phyloP scores from a whole-genome alignment of 2,888 invertebrate genomes.

The Hemicrepidius hirtus region DNA sequence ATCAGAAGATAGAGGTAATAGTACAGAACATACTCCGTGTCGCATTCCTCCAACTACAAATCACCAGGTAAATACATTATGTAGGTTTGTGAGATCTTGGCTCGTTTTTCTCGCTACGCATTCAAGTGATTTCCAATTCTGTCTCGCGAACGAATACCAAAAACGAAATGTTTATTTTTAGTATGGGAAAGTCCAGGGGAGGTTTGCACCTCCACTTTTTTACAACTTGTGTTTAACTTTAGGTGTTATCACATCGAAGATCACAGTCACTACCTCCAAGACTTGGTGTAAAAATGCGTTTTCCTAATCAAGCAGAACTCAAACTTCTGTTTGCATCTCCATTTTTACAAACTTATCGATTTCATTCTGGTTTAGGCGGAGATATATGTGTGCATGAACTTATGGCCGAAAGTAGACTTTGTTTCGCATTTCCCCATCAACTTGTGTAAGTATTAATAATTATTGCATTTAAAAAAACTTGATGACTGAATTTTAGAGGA shows the following conservation, averaged over 20 bases:
- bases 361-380: constrained; percentile 93
- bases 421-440: constrained; percentile 90
- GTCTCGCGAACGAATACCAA: too few species aligned
- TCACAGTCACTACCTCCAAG: constrained; percentile 91
- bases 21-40: constrained; percentile 82
- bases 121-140: too few species aligned
- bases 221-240: constrained; percentile 51
- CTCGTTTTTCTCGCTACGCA: too few species aligned
- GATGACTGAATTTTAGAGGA: constrained; percentile 75
- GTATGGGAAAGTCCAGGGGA: too few species aligned
- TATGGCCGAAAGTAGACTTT: constrained; percentile 92
- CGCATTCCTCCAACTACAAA: constrained; percentile 73
- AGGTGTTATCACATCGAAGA: constrained; percentile 79
- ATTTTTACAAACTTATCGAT: constrained; percentile 84
- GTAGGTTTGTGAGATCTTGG: too few species aligned
- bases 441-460: constrained; percentile 81
- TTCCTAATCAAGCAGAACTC: constrained; percentile 86
- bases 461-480: too few species aligned
- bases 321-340: constrained; percentile 86
- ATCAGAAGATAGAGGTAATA: constrained; percentile 81
- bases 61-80: constrained; percentile 65
- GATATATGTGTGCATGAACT: constrained; percentile 95
- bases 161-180: too few species aligned
- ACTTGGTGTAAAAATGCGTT: constrained; percentile 86
- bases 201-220: background rate